Percentiles rank a stretch among this genome's conserved stretches.
phyloP scores from a whole-genome alignment of 1,140 invertebrate genomes.

The Oedothorax gibbosus region DNA sequence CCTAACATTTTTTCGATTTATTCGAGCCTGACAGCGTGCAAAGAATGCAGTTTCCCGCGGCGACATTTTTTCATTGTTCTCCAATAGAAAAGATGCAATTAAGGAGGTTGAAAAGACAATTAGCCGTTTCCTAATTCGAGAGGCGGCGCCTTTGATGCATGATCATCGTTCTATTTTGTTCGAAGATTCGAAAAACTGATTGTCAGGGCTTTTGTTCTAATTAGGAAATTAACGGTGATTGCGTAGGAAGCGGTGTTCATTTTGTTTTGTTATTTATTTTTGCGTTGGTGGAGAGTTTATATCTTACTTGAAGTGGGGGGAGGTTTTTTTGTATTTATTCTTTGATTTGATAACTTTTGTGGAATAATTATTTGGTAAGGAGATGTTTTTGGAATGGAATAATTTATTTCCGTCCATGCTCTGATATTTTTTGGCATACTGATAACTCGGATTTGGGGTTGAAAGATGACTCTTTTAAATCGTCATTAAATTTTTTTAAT shows the following conservation, averaged over 20 bases:
- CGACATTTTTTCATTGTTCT: constrained; percentile 11
- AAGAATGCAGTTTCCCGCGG: constrained; percentile 26
- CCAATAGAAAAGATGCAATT: not conserved
- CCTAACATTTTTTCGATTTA: too few species aligned
- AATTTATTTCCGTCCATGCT: too few species aligned
- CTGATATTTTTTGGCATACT: too few species aligned
- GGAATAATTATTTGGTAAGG: too few species aligned
- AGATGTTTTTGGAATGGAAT: too few species aligned
- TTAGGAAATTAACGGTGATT: constrained; percentile 16
- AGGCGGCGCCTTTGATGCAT: constrained; percentile 22
- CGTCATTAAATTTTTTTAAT: too few species aligned
- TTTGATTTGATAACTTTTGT: too few species aligned
- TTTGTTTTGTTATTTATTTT: not conserved
- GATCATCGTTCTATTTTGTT: constrained; percentile 18
- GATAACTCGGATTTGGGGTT: too few species aligned
- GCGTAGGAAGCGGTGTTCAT: not conserved
- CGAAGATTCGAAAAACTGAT: constrained; percentile 40
- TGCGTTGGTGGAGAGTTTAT: not conserved
- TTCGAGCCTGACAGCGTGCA: constrained; percentile 7
- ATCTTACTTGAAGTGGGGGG: too few species aligned
- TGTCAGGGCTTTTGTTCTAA: not conserved
- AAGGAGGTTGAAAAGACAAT: constrained; percentile 34
- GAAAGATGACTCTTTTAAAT: too few species aligned
- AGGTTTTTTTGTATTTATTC: too few species aligned
- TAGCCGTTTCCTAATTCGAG: constrained; percentile 47